Percentiles rank a stretch among this genome's conserved stretches.
Conservation (phyloP, 2,113 vertebrate genomes). For the Onychostruthus taczanowskii region DNA sequence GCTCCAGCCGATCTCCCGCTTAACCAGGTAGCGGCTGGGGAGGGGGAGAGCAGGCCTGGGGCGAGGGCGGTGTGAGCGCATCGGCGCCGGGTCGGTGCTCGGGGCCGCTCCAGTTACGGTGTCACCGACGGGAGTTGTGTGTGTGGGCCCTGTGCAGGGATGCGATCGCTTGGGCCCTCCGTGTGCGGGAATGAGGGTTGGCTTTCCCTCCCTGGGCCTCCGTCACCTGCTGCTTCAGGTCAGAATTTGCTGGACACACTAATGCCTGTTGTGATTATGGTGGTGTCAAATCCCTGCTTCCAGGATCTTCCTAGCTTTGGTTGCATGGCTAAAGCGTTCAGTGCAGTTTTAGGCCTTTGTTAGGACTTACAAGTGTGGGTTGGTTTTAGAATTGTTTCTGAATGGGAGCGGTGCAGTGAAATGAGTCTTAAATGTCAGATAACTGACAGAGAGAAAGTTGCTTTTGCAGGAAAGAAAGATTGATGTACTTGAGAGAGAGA, state of each 20-base stretch:
- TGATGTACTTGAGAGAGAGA: background rate
- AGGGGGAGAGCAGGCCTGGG: background rate
- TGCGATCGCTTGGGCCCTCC: background rate
- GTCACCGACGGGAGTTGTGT: background rate
- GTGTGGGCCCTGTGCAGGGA: background rate
- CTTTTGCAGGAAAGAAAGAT: background rate
- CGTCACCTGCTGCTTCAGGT: constrained; percentile 18
- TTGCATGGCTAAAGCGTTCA: background rate
- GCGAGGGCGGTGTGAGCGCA: background rate
- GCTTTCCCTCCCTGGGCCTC: background rate
- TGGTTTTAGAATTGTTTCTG: background rate
- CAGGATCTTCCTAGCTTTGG: background rate
- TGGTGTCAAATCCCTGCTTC: background rate
- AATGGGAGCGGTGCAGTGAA: background rate
- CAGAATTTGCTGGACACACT: background rate
- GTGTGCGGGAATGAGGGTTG: background rate
- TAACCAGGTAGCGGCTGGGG: background rate
- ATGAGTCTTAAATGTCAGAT: background rate
- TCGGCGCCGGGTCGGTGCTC: background rate
- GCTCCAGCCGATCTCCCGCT: too few species aligned
- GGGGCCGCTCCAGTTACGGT: background rate
- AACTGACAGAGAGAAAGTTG: background rate
- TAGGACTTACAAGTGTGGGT: background rate
- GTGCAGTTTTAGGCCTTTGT: background rate
- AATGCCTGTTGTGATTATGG: background rate